Evolutionary conservation across 1,140 invertebrate genomes (phyloP), one percentile per base, ranked within the genome.

Genomic region (Rhyzopertha dominica): DNA sequence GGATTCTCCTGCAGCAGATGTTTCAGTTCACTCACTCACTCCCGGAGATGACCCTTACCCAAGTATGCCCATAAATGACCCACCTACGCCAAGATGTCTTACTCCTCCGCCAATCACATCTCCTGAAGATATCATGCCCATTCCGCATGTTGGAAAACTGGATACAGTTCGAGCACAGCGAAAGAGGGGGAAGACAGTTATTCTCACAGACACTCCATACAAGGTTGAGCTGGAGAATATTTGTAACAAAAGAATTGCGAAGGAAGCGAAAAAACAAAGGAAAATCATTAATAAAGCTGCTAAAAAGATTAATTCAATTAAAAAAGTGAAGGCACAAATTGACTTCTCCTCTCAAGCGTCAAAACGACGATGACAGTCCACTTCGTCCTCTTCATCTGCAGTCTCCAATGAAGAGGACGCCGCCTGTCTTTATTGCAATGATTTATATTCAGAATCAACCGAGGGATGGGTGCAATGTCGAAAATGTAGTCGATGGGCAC

Each of bases 381-480:
- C 32, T 50, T 49, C 24, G 31, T 46, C 12, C 13, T n/a, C 14
- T 18, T 23, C 17, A 10, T 3, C 25, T 16, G 29, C n/a, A 3
- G 13, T 30, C 4, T 18, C 19, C 5, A 37, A 28, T 9, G 49
- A 64, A n/a, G 49, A 62, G 32, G 52, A 63, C 51, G 28, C 47
- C 23, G 41, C 53, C 14, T 64, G 58, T 28, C n/a, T 62, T 3
- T 56, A 61, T 39, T 59, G 58, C 36, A 17, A 30, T 42, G 61
- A 59, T 23, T 25, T 19, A 13, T 62, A 49, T 58, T 51, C 55
- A 31, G 60, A 51, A 29, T 61, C 56, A 16, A 58, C 54, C 8
- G 58, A 63, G 49, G 20, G 37, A 53, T 65, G 61, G 61, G 49
- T 64, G 24, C 51, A 20, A 34, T 64, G 62, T 49, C 56, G 58